These are phyloP conservation scores for Hedychridium roseum DNA, from an alignment of 2,888 invertebrate species.

Conservation along the genomic window DNA sequence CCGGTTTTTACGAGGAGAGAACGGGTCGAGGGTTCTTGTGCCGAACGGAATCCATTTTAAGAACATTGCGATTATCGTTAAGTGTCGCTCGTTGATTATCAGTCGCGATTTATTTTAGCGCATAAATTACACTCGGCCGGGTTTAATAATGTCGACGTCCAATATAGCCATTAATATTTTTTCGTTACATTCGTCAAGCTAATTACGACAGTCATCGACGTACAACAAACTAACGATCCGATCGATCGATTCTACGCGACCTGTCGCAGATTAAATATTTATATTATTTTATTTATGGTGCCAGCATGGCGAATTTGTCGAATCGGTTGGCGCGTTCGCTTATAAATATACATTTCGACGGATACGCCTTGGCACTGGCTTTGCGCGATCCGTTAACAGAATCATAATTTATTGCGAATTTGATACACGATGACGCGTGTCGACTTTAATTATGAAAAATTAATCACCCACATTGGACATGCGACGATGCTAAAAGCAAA, in stretches of 20 bases:
- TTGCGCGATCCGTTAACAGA: too few species aligned
- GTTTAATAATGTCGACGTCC: not conserved
- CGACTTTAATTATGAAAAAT: too few species aligned
- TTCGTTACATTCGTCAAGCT: not conserved
- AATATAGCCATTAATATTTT: slow-evolving; percentile 1
- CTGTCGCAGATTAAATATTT: not conserved
- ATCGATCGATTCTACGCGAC: not conserved
- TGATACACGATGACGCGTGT: too few species aligned
- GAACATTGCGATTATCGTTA: not conserved
- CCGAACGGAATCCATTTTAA: not conserved
- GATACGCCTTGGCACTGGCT: too few species aligned
- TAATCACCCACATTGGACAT: not conserved
- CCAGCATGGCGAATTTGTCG: not conserved
- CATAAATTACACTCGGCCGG: not conserved
- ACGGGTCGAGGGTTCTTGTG: not conserved
- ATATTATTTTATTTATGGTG: not conserved
- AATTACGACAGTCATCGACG: not conserved
- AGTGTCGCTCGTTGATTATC: not conserved
- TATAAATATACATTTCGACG: too few species aligned
- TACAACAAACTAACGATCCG: not conserved
- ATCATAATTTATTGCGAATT: too few species aligned
- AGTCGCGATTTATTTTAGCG: not conserved
- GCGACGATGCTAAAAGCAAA: too few species aligned
- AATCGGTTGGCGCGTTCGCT: not conserved
- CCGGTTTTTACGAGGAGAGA: not conserved